These are phyloP conservation scores for Micrastur ruficollis DNA, from an alignment of 2,797 vertebrate species.

Conservation along the genomic window DNA sequence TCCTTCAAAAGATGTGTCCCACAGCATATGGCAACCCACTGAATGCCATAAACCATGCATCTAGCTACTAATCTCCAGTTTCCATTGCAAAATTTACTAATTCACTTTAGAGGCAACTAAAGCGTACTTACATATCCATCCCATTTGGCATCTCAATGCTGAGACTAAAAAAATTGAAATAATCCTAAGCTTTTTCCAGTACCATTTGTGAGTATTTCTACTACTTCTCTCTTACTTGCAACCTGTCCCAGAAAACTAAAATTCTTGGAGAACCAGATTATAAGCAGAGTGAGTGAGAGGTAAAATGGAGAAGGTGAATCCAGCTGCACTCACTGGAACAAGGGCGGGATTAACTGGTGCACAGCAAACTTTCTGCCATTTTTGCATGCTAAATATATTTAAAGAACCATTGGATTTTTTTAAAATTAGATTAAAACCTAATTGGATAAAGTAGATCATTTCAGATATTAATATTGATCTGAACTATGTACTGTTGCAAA, in stretches of 20 bases:
- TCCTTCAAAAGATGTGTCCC: slow-evolving; percentile 29
- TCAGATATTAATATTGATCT: not conserved
- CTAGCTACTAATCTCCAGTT: slow-evolving; percentile 1
- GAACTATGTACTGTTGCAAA: not conserved
- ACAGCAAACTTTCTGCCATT: not conserved
- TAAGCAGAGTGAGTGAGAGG: not conserved
- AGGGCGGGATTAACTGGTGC: not conserved
- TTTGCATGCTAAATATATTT: not conserved
- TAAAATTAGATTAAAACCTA: not conserved
- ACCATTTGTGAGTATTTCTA: not conserved
- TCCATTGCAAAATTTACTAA: not conserved
- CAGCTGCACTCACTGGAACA: not conserved
- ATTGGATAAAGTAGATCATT: not conserved
- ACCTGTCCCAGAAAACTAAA: not conserved
- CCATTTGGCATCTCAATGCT: not conserved
- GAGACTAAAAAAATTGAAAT: not conserved
- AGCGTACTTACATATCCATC: not conserved
- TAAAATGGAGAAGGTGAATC: not conserved
- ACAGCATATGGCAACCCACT: not conserved
- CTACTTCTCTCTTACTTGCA: not conserved
- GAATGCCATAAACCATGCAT: not conserved
- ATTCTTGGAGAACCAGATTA: slow-evolving; percentile 33
- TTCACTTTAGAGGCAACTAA: not conserved
- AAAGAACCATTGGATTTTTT: not conserved
- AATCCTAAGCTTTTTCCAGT: not conserved